A percentile compares a stretch with the other conserved stretches of the same genome.
Conservation (phyloP, 1,140 invertebrate species). For the Stenopsyche tienmushanensis region DNA sequence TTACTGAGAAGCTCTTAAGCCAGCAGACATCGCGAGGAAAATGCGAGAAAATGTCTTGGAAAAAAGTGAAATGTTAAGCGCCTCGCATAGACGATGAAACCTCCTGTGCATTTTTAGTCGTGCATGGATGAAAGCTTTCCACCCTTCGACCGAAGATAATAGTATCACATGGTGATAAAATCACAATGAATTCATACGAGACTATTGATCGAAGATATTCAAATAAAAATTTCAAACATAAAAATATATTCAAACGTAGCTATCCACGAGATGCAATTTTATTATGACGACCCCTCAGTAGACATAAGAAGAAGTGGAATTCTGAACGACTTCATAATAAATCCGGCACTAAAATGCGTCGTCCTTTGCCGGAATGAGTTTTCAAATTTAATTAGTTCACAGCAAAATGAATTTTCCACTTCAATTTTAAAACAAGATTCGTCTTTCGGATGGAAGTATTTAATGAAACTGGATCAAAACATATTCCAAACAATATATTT, state of each 20-base stretch:
- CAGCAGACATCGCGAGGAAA: not conserved
- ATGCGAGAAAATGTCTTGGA: constrained; percentile 5
- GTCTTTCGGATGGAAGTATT: not conserved
- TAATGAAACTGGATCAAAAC: not conserved
- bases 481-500: not conserved
- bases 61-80: constrained; percentile 5
- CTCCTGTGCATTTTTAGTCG: constrained; percentile 5
- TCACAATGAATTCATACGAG: not conserved
- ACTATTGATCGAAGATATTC: not conserved
- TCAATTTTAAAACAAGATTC: not conserved
- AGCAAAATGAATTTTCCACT: not conserved
- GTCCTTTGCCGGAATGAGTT: not conserved
- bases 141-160: not conserved
- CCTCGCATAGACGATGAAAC: not conserved
- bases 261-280: not conserved
- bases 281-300: too few species aligned
- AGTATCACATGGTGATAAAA: not conserved
- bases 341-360: not conserved
- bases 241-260: not conserved
- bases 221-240: not conserved
- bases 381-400: constrained; percentile 4
- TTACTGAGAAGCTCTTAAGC: not conserved
- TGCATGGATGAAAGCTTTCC: not conserved
- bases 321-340: not conserved
- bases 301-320: too few species aligned